Evolutionary conservation across 2,113 vertebrate genomes (phyloP).

Genomic region (Asarcornis scutulata): DNA sequence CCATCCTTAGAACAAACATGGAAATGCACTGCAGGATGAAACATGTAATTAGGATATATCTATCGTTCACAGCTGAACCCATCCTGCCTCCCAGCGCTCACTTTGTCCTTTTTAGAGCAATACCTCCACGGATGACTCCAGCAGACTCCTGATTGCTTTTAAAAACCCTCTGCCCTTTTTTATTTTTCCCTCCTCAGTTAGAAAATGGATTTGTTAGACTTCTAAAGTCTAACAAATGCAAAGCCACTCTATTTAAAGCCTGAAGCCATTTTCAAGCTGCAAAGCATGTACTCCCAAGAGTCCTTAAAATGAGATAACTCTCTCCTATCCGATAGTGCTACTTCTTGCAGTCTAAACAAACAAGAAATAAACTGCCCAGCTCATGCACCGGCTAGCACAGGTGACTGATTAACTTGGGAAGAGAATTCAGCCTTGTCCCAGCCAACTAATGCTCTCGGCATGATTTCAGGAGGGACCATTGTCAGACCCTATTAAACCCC

Average conservation of each 20-base stretch:
- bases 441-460: not conserved
- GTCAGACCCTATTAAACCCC: not conserved
- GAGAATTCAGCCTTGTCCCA: not conserved
- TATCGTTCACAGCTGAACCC: not conserved
- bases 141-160: not conserved
- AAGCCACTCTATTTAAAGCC: no score
- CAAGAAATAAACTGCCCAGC: not conserved
- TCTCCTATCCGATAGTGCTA: not conserved
- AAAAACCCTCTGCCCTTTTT: rapidly evolving
- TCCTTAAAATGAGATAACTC: not conserved
- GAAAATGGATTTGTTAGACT: not conserved
- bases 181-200: not conserved
- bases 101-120: no score
- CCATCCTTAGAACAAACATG: not conserved
- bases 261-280: not conserved
- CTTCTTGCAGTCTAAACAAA: not conserved
- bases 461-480: not conserved
- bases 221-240: not conserved
- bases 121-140: not conserved
- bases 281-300: not conserved
- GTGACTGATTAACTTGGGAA: not conserved
- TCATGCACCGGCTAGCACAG: not conserved
- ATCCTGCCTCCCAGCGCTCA: not conserved
- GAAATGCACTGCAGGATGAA: not conserved
- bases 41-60: not conserved